These are phyloP conservation scores for Conus ventricosus DNA, from an alignment of 1,140 invertebrate species.

Conservation along the genomic window DNA sequence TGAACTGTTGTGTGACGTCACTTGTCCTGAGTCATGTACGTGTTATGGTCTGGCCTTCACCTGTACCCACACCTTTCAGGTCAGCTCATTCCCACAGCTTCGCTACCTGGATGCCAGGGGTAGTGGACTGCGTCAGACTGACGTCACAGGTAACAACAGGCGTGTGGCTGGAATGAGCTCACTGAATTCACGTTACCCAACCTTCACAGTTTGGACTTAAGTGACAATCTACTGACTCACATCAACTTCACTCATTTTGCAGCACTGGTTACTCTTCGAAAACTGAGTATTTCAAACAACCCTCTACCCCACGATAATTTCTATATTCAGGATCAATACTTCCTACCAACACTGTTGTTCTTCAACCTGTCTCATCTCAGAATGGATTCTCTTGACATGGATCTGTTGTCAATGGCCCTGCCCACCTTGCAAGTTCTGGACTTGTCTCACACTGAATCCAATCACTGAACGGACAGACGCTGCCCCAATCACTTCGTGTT, in stretches of 20 bases:
- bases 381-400: not conserved
- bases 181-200: not conserved
- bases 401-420: not conserved
- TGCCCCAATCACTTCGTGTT: not conserved
- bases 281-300: not conserved
- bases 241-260: not conserved
- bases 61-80: constrained; percentile 2
- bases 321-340: not conserved
- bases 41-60: constrained; percentile 22
- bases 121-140: not conserved
- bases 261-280: not conserved
- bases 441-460: not conserved
- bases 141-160: not conserved
- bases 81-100: not conserved
- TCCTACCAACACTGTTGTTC: not conserved
- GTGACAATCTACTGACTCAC: constrained; percentile 21
- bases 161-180: constrained; percentile 1
- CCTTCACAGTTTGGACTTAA: constrained; percentile 25
- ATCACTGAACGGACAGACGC: not conserved
- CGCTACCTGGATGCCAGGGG: constrained; percentile 1
- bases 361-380: not conserved
- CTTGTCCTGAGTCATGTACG: constrained; percentile 45
- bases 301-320: constrained; percentile 4
- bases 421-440: not conserved
- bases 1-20: constrained; percentile 30